phyloP scores from a whole-genome alignment of 2,113 vertebrate species.

The Lagopus muta region DNA sequence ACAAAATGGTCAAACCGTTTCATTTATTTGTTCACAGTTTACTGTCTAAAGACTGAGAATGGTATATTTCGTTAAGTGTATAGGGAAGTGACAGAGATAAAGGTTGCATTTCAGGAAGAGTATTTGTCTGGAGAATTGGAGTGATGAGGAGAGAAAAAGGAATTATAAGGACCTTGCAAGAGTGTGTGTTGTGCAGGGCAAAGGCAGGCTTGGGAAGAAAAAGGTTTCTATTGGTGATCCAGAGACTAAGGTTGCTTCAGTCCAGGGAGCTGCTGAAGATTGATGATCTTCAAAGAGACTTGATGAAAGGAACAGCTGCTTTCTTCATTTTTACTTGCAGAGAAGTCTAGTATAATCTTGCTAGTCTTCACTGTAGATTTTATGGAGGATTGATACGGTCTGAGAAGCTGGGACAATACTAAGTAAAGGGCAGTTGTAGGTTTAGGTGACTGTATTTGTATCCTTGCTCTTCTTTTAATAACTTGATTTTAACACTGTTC shows the following conservation, averaged over 20 bases:
- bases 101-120: background rate
- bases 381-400: background rate
- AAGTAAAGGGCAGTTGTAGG: background rate
- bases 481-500: background rate
- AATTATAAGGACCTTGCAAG: background rate
- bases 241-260: background rate
- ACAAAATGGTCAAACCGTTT: background rate
- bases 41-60: background rate
- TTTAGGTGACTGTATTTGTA: background rate
- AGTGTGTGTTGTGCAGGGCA: background rate
- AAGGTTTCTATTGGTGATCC: background rate
- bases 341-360: background rate
- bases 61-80: background rate
- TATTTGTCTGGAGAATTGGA: background rate
- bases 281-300: background rate
- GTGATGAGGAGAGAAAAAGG: background rate
- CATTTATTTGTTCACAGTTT: conserved; percentile 7
- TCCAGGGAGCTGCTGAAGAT: background rate
- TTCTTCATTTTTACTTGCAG: background rate
- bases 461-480: background rate
- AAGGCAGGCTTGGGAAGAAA: background rate
- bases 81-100: background rate
- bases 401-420: background rate
- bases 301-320: background rate
- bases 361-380: background rate